Base-by-base conservation (phyloP, 30 jellyfish, hydroid and myxozoan species). In the Clytia hemisphaerica region DNA sequence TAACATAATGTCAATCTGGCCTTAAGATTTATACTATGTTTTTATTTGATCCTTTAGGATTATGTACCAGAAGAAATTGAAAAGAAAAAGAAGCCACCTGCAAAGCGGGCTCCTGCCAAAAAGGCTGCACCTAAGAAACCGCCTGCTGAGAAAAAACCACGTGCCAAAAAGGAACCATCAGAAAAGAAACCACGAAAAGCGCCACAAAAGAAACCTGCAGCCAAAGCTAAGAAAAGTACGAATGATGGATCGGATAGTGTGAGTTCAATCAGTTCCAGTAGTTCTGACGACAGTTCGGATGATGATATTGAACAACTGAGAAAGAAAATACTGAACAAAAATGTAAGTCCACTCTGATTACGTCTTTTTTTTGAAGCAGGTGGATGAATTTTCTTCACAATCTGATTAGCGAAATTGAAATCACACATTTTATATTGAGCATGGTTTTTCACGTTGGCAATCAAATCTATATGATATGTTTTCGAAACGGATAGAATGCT, bases 261-360 rank as follows among this genome's bases (percentile, higher is more conserved):
- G 2, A 65, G 78, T 44, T 40, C 78, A 25, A 63, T 45, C 34
- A 37, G 78, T 28, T 65, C 78, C 4, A 65, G 78, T 25, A 63
- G 44, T 10, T 31, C 16, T 15, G 34, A 45, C 37, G 42, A 31
- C 70, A 65, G 78, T 37, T 32, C 68, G 21, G 78, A 65, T 65
- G 66, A 40, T 7, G 78, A 65, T 25, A 65, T 65, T 65, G 78
- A 65, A 28, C 31, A 32, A 28, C 33, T 65, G 37, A 65, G 44
- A 48, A 65, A 65, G 61, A 34, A 63, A 37, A 37, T 65, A 30
- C 38, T 65, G 37, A 65, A 65, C 30, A 67, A 65, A 37, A 48
- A 65, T 37, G 78, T 65, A 58, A 21, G 71, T 6, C n/a, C n/a
- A n/a, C n/a, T n/a, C n/a, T n/a, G n/a, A n/a, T n/a, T n/a, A n/a